phyloP scores from a whole-genome alignment of 2,113 vertebrate species.

The Ptilorrhoa leucosticta region DNA sequence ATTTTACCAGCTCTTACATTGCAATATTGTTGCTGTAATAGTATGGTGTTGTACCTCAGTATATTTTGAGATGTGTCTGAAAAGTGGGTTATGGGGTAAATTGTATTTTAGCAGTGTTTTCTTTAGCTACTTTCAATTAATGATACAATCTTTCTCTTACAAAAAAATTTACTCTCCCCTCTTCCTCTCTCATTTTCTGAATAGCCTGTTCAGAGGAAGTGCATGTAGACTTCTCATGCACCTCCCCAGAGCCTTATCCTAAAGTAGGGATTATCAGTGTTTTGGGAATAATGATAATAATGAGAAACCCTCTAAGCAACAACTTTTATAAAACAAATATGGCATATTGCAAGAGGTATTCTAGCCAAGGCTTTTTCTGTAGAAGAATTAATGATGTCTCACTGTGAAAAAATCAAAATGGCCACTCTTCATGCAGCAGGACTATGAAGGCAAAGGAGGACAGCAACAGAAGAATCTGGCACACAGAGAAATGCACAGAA shows the following conservation, averaged over 20 bases:
- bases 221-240: not conserved
- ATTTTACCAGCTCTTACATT: not conserved
- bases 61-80: not conserved
- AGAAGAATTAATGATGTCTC: not conserved
- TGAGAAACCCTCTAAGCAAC: not conserved
- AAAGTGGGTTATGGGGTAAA: not conserved
- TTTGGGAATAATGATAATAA: not conserved
- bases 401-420: not conserved
- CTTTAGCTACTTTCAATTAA: not conserved
- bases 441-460: not conserved
- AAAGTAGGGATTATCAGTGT: not conserved
- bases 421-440: not conserved
- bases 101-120: not conserved
- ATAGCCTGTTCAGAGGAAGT: not conserved
- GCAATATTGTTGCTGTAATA: not conserved
- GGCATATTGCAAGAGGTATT: not conserved
- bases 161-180: not conserved
- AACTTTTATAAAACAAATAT: not conserved
- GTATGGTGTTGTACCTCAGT: not conserved
- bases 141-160: not conserved
- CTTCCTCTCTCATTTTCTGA: not conserved
- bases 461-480: not conserved
- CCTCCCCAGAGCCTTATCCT: not conserved
- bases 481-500: not conserved
- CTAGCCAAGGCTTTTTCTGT: not conserved